These are phyloP conservation scores for Procambarus clarkii DNA, from an alignment of 1,140 invertebrate genomes.

Conservation along the genomic window DNA sequence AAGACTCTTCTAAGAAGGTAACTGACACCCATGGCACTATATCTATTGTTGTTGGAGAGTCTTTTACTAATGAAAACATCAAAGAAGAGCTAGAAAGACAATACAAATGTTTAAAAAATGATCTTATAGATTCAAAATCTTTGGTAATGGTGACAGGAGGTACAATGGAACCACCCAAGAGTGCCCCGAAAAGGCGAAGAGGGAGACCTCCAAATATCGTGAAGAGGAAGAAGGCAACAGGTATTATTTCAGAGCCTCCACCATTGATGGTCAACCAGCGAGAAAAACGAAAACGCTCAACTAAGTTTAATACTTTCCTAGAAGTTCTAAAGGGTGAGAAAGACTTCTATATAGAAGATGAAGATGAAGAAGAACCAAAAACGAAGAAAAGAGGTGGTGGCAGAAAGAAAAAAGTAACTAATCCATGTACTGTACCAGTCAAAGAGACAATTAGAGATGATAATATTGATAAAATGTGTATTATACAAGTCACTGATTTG, in stretches of 20 bases:
- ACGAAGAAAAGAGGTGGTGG: constrained; percentile 28
- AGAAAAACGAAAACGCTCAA: constrained; percentile 61
- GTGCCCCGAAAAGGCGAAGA: constrained; percentile 12
- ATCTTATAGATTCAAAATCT: not conserved
- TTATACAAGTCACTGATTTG: constrained; percentile 53
- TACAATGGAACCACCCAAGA: not conserved
- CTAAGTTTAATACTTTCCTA: constrained; percentile 59
- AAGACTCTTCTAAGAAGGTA: constrained; percentile 29
- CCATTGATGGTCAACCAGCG: constrained; percentile 63
- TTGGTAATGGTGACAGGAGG: not conserved
- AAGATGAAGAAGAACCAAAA: constrained; percentile 43
- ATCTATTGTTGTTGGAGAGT: constrained; percentile 43
- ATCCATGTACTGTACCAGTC: not conserved
- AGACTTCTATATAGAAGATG: constrained; percentile 68
- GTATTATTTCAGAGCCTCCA: constrained; percentile 3
- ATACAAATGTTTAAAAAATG: constrained; percentile 30
- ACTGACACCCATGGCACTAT: not conserved
- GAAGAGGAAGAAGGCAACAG: not conserved
- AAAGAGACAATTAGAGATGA: constrained; percentile 10
- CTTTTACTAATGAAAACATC: constrained; percentile 24
- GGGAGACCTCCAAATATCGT: constrained; percentile 11
- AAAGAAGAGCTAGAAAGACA: constrained; percentile 53
- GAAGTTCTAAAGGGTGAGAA: constrained; percentile 66
- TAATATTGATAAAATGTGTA: constrained; percentile 21
- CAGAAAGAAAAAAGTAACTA: constrained; percentile 35